These are phyloP conservation scores for Philotrypesis tridentata DNA, from an alignment of 1,140 invertebrate species.

Conservation along the genomic window DNA sequence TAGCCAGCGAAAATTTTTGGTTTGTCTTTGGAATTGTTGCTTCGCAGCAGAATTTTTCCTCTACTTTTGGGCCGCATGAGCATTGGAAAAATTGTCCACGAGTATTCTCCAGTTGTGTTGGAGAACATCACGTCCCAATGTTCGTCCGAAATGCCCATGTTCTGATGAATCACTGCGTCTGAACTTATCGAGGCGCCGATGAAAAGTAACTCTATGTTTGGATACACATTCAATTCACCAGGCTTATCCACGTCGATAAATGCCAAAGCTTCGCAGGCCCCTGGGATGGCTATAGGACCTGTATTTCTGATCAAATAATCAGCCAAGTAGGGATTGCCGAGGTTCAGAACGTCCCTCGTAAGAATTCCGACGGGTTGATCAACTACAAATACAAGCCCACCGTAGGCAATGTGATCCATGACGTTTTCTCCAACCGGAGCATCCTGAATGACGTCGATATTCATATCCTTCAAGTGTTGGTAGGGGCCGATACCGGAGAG, in stretches of 20 bases:
- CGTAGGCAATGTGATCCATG: slow-evolving; percentile 85
- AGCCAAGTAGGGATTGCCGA: slow-evolving; percentile 61
- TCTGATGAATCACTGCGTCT: slow-evolving; percentile 72
- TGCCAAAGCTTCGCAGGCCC: slow-evolving; percentile 86
- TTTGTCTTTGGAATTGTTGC: slow-evolving; percentile 80
- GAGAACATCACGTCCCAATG: slow-evolving; percentile 74
- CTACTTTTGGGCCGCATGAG: slow-evolving; percentile 83
- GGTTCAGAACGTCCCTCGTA: slow-evolving; percentile 48
- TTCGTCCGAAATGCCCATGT: slow-evolving; percentile 76
- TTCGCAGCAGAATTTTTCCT: slow-evolving; percentile 81
- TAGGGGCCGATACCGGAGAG: slow-evolving; percentile 86
- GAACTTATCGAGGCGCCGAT: slow-evolving; percentile 74
- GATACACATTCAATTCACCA: slow-evolving; percentile 78
- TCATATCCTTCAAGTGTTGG: slow-evolving; percentile 78
- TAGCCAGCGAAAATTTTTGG: slow-evolving; percentile 90
- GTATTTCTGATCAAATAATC: slow-evolving; percentile 74
- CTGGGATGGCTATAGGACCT: slow-evolving; percentile 86
- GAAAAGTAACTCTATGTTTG: slow-evolving; percentile 85
- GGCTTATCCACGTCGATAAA: slow-evolving; percentile 84
- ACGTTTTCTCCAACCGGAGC: slow-evolving; percentile 85
- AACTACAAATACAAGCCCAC: slow-evolving; percentile 80
- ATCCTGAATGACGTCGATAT: slow-evolving; percentile 79
- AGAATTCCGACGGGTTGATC: slow-evolving; percentile 69
- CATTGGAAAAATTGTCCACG: slow-evolving; percentile 81
- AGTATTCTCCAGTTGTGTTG: slow-evolving; percentile 72